Evolutionary conservation across 2,888 invertebrate species (phyloP), one percentile per base, ranked within the genome.

Genomic region (Trileptium ribeirensis): DNA sequence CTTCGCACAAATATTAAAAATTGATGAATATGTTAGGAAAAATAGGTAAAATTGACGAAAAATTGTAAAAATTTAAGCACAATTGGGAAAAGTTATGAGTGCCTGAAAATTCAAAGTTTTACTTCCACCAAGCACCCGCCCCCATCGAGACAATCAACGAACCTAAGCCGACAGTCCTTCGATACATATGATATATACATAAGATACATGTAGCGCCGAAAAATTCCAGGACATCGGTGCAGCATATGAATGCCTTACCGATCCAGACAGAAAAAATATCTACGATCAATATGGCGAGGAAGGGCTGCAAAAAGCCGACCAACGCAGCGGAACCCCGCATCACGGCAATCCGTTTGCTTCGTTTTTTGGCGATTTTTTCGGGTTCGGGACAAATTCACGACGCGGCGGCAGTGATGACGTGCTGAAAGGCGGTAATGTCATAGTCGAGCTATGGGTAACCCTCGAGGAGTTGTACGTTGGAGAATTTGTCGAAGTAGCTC

Each of bases 221-320:
- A 8, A 51, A 34, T 31, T 81, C 24, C 95, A 96, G 80, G 88
- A 88, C 82, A 82, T 88, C 38, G 86, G 86, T 31, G 86, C 87
- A 0, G 88, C 88, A 38, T 89, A 87, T 83, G 87, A 87, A 84
- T 87, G 96, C 0, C 91, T 98, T 0, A 94, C 96, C 0, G 97
- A 98, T 89, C 89, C 93, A 0, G 96, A 97, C 80, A 97, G 97
- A 88, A 92, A 98, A 81, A 94, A 96, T 89, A 92, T 94, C 82
- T 99, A 98, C 88, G 97, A 99, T 89, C 92, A 93, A 85, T 95
- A 95, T 89, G 99, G 99, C 0, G 99, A 99, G 89, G 97, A 99
- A 85, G 98, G 98, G 86, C 90, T 98, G 51, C 94, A 96, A 87
- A 95, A 95, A 89, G 96, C 96, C 88, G 95, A 93, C 81, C 92